Evolutionary conservation across 2,797 vertebrate species (phyloP), one percentile per base, ranked within the genome.

Genomic region (Helarctos malayanus): DNA sequence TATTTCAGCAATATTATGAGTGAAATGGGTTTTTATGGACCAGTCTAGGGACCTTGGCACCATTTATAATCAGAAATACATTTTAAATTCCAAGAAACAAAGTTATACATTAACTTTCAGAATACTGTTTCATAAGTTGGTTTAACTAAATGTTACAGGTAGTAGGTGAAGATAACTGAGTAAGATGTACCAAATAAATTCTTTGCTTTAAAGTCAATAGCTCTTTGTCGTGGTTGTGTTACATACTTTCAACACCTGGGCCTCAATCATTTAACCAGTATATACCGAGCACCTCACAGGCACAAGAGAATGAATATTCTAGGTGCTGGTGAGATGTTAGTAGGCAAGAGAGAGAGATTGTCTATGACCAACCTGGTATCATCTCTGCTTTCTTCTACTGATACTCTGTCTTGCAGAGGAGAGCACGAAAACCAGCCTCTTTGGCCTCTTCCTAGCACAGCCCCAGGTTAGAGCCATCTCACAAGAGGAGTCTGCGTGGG

Each of bases 21-120:
- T 94, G 81, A 97, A 96, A 94, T 57, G 56, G 45, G 45, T 21
- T 97, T 96, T 96, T 94, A 87, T 79, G 68, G 88, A 69, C 83
- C 47, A 89, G 56, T 95, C 78, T 94, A 68, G 82, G 65, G 88
- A 95, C 19, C 41, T 95, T 49, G 81, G 21, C 52, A 71, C 41
- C 81, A 95, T 71, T 97, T 92, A 88, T 45, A 88, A 32, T 29
- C 76, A 97, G 87, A 97, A 94, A 88, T 71, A 79, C 2, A 27
- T 76, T 94, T 94, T 95, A 90, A 97, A 92, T 92, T 93, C 89
- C 54, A 97, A 97, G 78, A 71, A 96, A 79, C n/a, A 71, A 94
- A 95, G 68, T 84, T 96, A 57, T 21, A 57, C 38, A 19, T 94
- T 87, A 79, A 92, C 61, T 84, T 97, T 89, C 35, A 89, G 78